Base-by-base conservation (phyloP, 2,797 vertebrate genomes). In the Alauda arvensis region DNA sequence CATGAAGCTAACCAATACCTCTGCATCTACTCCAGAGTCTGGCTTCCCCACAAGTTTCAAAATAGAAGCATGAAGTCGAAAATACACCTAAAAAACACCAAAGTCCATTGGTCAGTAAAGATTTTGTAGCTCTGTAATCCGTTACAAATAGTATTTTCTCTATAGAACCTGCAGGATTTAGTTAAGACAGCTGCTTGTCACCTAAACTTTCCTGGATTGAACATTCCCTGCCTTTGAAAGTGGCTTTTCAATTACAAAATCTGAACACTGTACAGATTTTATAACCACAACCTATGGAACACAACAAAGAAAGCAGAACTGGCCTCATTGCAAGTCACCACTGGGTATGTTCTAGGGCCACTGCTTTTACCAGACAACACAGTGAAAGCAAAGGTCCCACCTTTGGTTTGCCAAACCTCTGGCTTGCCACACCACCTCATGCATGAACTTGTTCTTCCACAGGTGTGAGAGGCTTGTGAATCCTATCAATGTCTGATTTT, bases 1-100 rank as follows among this genome's bases (percentile, higher is more conserved):
- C 96, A 99, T 98, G 90, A 99, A 97, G 83, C 39, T 96, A 94
- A 99, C 98, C 69, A 99, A 94, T 59, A 97, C 91, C 92, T 99
- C 98, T 2, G 98, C 98, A 62, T 99, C 98, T 87, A 98, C 95
- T 70, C 97, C 97, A 21, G 96, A 95, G 23, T 97, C 97, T 8
- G 96, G 94, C 40, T 95, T 97, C 66, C 96, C 97, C 61, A 99
- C 97, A n/a, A 99, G 98, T 92, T 99, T 99, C 83, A 99, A 96
- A 95, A 99, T 98, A 84, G 99, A 99, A 57, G 99, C 98, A 29
- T 99, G 97, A 81, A 99, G 97, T 63, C 99, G 98, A 92, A 99
- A 99, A 96, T 98, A 98, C 16, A 99, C 96, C 99, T 99, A 66
- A 82, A 85, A 88, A 89, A 80, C 51, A 90, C 25, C 10, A 0